Evolutionary conservation across 2,113 vertebrate genomes (phyloP).

Genomic region (Xiphias gladius): DNA sequence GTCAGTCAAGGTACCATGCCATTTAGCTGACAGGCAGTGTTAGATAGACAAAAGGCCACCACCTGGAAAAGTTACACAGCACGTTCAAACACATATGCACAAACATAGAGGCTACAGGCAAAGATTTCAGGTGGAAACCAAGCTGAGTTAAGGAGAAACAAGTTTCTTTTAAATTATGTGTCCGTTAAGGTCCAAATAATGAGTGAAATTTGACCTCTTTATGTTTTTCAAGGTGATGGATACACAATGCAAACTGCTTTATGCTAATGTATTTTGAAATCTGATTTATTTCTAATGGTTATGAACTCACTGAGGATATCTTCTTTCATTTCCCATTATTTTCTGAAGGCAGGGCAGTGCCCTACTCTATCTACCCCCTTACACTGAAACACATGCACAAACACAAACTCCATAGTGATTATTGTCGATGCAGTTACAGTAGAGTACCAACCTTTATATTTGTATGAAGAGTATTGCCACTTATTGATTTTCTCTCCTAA

Average conservation of each 20-base stretch:
- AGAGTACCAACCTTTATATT: constrained; percentile 37
- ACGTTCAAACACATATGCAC: not conserved
- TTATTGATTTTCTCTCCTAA: constrained; percentile 45
- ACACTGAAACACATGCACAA: not conserved
- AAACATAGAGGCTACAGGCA: not conserved
- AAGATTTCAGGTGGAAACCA: not conserved
- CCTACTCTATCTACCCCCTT: not conserved
- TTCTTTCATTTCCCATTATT: not conserved
- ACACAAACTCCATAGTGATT: constrained; percentile 5
- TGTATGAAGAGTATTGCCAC: constrained; percentile 16
- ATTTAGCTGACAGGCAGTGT: constrained; percentile 49
- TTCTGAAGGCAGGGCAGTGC: not conserved
- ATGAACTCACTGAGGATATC: not conserved
- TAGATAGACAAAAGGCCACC: constrained; percentile 52
- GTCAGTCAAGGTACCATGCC: constrained; percentile 43
- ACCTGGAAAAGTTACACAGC: constrained; percentile 8
- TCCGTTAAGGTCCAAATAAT: not conserved
- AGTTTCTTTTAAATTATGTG: not conserved
- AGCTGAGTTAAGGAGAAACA: not conserved
- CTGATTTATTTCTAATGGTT: not conserved
- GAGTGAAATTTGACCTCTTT: not conserved
- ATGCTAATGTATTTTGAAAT: not conserved
- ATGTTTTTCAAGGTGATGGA: not conserved
- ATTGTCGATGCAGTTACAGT: constrained; percentile 23
- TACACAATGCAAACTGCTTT: not conserved